Evolutionary conservation across 1,140 invertebrate genomes (phyloP), one percentile per base, ranked within the genome.

Genomic region (Drosophila melanica): DNA sequence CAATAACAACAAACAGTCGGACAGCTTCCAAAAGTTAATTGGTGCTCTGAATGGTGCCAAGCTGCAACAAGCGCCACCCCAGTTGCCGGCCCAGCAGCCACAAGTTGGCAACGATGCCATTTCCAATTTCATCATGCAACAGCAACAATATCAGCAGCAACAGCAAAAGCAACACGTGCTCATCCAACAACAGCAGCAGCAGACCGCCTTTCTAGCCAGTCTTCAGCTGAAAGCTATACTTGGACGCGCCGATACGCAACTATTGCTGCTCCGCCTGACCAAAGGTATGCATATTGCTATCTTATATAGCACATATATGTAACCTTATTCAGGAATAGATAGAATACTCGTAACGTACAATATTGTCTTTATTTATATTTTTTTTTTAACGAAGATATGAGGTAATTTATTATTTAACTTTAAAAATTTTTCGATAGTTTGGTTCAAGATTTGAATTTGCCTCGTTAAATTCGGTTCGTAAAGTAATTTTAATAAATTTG

Each of bases 21-120:
- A 91, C 30, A 90, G 59, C 66, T 91, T 91, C 47, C 84, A 90
- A 66, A 91, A 91, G 48, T 51, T 91, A 4, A 81, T 91, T 77
- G 86, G 86, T 3, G 75, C 89, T 30, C 62, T 91, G 1, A 78
- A 70, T 41, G 69, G 64, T 14, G 42, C 45, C 18, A 87, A 87
- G 42, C 66, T 68, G 9, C 67, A 75, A 51, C 14, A 37, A 11
- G 39, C 48, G 14, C 72, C 67, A 42, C 53, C 23, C 33, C 67
- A 45, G 8, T 23, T 58, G 10, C 39, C 53, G n/a, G 2, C 50
- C 10, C 76, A 65, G 16, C 27, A 64, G 42, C 30, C 48, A 10
- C 71, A 37, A 20, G 58, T 69, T n/a, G 63, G 63, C 27, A 73
- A 60, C 27, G 85, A 90, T 74, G 87, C 90, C 48, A 76, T 91